Conservation (phyloP, 2,888 invertebrate species). For the Eupithecia insigniata region DNA sequence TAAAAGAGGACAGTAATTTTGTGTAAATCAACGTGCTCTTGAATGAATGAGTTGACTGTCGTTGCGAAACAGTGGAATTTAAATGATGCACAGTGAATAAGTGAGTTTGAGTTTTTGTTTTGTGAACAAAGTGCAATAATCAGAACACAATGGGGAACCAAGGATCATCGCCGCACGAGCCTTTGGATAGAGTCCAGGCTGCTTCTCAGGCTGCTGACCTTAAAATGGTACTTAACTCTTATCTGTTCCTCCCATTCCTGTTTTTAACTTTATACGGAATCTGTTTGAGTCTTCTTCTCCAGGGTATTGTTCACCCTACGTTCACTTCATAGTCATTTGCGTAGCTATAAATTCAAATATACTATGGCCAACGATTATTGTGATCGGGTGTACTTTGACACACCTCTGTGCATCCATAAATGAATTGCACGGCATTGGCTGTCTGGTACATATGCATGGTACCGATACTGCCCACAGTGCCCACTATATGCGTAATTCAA, state of each 20-base stretch:
- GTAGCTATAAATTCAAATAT: conserved; percentile 9
- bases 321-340: background rate
- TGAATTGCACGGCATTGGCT: conserved; percentile 19
- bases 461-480: conserved; percentile 9
- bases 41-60: conserved; percentile 55
- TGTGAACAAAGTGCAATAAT: conserved; percentile 45
- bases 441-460: background rate
- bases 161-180: conserved; percentile 92
- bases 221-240: conserved; percentile 69
- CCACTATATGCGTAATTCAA: conserved; percentile 19
- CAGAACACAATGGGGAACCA: conserved; percentile 89
- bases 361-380: conserved; percentile 50
- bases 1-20: conserved; percentile 68
- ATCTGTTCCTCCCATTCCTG: conserved; percentile 7
- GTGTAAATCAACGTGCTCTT: conserved; percentile 63
- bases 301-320: background rate
- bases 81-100: conserved; percentile 43
- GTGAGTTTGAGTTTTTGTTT: conserved; percentile 44
- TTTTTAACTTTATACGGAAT: background rate
- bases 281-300: background rate
- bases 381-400: conserved; percentile 40
- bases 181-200: conserved; percentile 88
- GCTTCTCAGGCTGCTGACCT: conserved; percentile 73
- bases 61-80: conserved; percentile 50
- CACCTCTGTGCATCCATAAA: conserved; percentile 35